phyloP scores from a whole-genome alignment of 1,140 invertebrate genomes.

The Zaprionus africanus region DNA sequence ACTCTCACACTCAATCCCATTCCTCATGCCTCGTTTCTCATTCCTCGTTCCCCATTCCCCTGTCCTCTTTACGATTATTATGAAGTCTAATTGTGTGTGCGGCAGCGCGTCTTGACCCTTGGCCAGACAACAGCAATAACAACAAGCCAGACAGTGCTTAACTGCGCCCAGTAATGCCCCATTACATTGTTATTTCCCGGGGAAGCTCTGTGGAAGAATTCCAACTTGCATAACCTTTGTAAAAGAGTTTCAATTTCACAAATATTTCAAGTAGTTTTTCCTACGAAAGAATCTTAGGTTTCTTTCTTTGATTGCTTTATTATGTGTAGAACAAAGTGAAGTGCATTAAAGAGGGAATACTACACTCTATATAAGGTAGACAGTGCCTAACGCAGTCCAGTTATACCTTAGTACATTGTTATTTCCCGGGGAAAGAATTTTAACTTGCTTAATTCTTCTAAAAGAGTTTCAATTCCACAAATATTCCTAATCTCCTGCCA shows the following conservation, averaged over 20 bases:
- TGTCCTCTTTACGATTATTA: constrained; percentile 37
- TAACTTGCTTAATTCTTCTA: too few species aligned
- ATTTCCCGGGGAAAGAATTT: too few species aligned
- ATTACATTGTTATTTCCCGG: constrained; percentile 10
- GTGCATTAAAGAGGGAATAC: too few species aligned
- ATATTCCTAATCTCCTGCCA: too few species aligned
- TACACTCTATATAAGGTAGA: not conserved
- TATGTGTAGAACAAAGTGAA: too few species aligned
- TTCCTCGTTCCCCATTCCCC: not conserved
- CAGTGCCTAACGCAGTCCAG: too few species aligned
- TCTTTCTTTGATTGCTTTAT: too few species aligned
- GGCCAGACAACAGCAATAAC: constrained; percentile 23
- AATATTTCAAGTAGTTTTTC: not conserved
- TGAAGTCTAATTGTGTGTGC: constrained; percentile 49
- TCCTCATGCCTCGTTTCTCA: not conserved
- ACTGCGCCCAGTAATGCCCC: constrained; percentile 14
- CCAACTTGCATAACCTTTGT: not conserved
- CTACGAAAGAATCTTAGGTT: not conserved
- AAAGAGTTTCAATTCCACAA: not conserved
- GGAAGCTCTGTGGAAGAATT: constrained; percentile 9
- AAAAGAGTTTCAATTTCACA: not conserved
- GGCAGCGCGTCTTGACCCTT: constrained; percentile 37
- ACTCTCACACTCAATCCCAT: constrained; percentile 6
- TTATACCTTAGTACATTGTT: not conserved
- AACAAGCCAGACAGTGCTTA: not conserved